Base-by-base conservation (phyloP, 2,888 invertebrate species). In the Andrena bucephala region DNA sequence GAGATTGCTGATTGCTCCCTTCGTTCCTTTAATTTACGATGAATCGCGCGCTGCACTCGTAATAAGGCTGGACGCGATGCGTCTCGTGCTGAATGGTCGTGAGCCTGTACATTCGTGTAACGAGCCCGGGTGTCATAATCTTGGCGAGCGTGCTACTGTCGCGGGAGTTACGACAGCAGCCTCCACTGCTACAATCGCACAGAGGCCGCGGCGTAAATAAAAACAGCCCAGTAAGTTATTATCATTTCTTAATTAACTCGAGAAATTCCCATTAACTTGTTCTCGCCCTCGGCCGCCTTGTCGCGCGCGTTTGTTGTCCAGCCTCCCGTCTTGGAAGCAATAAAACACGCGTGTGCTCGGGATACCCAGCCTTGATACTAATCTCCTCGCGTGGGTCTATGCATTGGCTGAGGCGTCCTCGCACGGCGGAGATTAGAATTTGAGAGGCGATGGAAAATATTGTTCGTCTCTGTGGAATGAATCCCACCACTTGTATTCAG, bases 1-100 rank as follows among this genome's bases (percentile, higher is more conserved):
- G 83, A 85, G 87, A 87, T 90, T 74, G 89, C 84, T 89, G 87
- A 85, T 88, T 88, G 80, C 87, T 88, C 88, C 81, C 83, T 87
- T 90, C 89, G 89, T 86, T 87, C 87, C 79, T 85, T 83, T 87
- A 86, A 90, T 90, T 90, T 84, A 87, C 89, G 85, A 83, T 75
- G 88, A 89, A 85, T 89, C 88, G 88, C 76, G 77, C 77, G 84
- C 77, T 84, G 75, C 75, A 65, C 81, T 63, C 63, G 72, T 73
- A 87, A 85, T 81, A 76, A 77, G 70, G 33, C 85, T 68, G 85
- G 66, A 59, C 81, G 75, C 77, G 59, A 54, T 75, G 50, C 52
- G 71, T 77, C 80, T 75, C 83, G 74, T 60, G 87, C 59, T 83
- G 83, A 83, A 86, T 77, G 80, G 59, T 79, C 83, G 85, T 77